These are phyloP conservation scores for Hesperia comma DNA, from an alignment of 2,888 invertebrate genomes.

Conservation along the genomic window DNA sequence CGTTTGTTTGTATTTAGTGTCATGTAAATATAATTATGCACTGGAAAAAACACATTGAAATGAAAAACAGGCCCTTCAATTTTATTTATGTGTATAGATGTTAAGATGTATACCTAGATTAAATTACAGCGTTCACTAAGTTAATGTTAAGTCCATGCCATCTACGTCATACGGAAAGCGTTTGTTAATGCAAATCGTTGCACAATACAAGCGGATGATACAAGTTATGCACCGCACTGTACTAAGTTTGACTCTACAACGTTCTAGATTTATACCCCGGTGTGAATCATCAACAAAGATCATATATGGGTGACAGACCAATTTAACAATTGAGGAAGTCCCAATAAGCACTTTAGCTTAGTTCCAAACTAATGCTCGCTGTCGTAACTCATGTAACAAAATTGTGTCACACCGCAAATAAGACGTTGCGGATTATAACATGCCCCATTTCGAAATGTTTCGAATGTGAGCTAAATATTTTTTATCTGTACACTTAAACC, in stretches of 20 bases:
- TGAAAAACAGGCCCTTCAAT: too few species aligned
- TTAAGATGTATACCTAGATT: too few species aligned
- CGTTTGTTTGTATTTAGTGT: too few species aligned
- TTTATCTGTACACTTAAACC: too few species aligned
- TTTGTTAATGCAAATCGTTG: neutral
- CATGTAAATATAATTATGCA: too few species aligned
- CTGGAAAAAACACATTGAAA: too few species aligned
- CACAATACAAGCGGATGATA: constrained; percentile 19
- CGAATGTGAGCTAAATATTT: too few species aligned
- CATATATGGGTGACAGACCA: constrained; percentile 69
- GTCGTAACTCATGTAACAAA: constrained; percentile 35
- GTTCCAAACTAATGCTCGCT: constrained; percentile 52
- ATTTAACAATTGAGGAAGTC: constrained; percentile 77
- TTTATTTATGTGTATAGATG: too few species aligned
- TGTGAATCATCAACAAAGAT: constrained; percentile 62
- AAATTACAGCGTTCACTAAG: too few species aligned
- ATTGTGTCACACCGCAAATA: constrained; percentile 34
- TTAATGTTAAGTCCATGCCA: too few species aligned
- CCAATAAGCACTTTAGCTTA: constrained; percentile 67
- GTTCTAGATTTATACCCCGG: constrained; percentile 57
- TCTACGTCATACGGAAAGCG: neutral
- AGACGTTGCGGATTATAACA: constrained; percentile 10
- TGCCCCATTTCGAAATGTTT: neutral
- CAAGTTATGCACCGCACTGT: constrained; percentile 27
- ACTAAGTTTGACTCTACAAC: constrained; percentile 39